Conservation (phyloP, 2,888 invertebrate genomes). For the Sycophila texana region DNA sequence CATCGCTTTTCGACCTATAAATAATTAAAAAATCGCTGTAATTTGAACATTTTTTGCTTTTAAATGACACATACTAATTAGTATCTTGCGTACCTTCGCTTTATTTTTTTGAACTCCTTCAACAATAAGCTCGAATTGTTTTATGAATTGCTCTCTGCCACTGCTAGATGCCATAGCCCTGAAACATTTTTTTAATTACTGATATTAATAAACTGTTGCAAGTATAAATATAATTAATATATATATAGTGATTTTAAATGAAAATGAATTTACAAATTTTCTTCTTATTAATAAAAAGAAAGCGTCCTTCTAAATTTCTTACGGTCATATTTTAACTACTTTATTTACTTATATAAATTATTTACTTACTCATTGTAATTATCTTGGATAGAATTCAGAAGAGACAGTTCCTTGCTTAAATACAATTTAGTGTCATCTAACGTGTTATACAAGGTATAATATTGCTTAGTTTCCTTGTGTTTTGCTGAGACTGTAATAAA, state of each 20-base stretch:
- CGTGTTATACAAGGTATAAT: constrained; percentile 96
- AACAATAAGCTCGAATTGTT: constrained; percentile 92
- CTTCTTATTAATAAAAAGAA: constrained; percentile 54
- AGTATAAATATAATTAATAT: neutral
- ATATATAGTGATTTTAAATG: too few species aligned
- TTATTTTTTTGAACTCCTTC: constrained; percentile 93
- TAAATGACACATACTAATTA: too few species aligned
- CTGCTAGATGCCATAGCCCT: constrained; percentile 89
- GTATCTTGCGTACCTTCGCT: constrained; percentile 79
- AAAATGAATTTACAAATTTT: constrained; percentile 15
- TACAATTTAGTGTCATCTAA: constrained; percentile 95
- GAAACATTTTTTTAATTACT: constrained; percentile 27
- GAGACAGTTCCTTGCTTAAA: constrained; percentile 91
- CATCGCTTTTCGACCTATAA: constrained; percentile 78
- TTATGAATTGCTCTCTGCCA: constrained; percentile 91
- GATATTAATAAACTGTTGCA: too few species aligned
- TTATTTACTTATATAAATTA: neutral
- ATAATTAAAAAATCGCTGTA: neutral
- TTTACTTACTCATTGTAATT: constrained; percentile 87
- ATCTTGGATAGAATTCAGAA: constrained; percentile 92
- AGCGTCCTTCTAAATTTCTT: too few species aligned
- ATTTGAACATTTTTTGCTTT: too few species aligned
- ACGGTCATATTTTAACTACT: too few species aligned
- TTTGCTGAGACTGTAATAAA: constrained; percentile 88
- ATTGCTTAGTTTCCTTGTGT: constrained; percentile 98